phyloP scores from a whole-genome alignment of 2,797 vertebrate genomes.

The Pelochelys cantorii region DNA sequence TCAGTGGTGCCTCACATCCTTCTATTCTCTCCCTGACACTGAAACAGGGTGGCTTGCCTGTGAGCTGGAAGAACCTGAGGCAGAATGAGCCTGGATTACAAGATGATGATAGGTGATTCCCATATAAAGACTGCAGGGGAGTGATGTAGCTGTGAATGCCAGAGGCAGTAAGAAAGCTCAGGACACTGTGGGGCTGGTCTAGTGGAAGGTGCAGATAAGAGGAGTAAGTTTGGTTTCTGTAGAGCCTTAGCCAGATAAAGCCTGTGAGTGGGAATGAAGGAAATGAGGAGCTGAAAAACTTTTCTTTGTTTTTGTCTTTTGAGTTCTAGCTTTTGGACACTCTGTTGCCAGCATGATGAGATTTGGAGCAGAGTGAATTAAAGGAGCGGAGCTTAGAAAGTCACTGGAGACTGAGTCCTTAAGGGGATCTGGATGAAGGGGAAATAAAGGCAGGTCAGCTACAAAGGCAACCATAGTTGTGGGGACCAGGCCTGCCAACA shows the following conservation, averaged over 20 bases:
- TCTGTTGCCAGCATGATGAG: neutral
- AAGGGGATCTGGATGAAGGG: neutral
- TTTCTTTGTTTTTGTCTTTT: neutral
- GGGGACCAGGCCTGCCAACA: too few species aligned
- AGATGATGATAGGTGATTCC: neutral
- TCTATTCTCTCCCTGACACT: neutral
- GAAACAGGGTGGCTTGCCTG: neutral
- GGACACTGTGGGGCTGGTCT: neutral
- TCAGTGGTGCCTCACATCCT: neutral
- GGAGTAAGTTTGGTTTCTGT: neutral
- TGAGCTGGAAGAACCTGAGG: neutral
- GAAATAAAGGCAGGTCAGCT: neutral
- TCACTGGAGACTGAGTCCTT: neutral
- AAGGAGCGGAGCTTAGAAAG: neutral
- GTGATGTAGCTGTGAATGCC: neutral
- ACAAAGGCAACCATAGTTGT: neutral
- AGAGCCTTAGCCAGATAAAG: neutral
- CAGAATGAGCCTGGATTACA: neutral
- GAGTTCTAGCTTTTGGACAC: neutral
- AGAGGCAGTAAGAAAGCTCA: neutral
- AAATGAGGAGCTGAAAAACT: neutral
- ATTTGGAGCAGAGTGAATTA: neutral
- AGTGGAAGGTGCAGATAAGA: neutral
- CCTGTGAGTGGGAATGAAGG: neutral
- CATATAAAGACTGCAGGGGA: neutral